phyloP scores from a whole-genome alignment of 2,888 invertebrate species.

The Scrobipalpa costella region DNA sequence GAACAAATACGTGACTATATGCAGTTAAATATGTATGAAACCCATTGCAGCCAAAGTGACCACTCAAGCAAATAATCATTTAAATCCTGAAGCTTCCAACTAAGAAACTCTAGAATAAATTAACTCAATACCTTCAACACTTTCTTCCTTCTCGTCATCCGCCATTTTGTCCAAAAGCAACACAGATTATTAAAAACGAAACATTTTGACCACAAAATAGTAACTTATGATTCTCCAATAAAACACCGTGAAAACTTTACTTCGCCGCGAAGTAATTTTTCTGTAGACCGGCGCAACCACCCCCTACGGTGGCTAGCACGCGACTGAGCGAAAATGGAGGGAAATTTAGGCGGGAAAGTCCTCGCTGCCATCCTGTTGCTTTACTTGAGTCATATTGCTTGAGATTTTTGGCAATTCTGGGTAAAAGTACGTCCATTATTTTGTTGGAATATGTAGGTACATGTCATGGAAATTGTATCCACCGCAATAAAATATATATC shows the following conservation, averaged over 20 bases:
- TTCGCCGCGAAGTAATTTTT: constrained; percentile 38
- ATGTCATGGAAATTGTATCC: too few relatives aligned
- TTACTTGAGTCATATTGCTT: too few relatives aligned
- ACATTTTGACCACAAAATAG: constrained; percentile 18
- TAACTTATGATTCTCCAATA: constrained; percentile 7
- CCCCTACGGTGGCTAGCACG: constrained; percentile 35
- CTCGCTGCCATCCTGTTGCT: background rate
- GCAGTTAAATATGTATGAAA: too few relatives aligned
- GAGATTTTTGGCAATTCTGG: background rate
- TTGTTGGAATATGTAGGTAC: too few relatives aligned
- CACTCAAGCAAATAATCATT: too few relatives aligned
- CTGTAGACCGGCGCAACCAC: constrained; percentile 41
- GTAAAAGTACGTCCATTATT: too few relatives aligned
- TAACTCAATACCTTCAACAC: constrained; percentile 51
- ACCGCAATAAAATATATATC: too few relatives aligned
- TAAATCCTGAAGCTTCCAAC: background rate
- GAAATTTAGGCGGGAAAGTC: constrained; percentile 12
- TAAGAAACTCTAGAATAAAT: background rate
- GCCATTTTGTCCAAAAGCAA: constrained; percentile 44
- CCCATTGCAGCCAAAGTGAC: too few relatives aligned
- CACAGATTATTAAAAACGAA: constrained; percentile 34
- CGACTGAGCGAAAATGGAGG: constrained; percentile 18
- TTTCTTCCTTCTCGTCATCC: constrained; percentile 58
- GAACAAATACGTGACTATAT: too few relatives aligned
- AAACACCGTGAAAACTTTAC: constrained; percentile 35